Evolutionary conservation across 1,140 invertebrate species (phyloP), one percentile per base, ranked within the genome.

Genomic region (Acromyrmex heyeri): DNA sequence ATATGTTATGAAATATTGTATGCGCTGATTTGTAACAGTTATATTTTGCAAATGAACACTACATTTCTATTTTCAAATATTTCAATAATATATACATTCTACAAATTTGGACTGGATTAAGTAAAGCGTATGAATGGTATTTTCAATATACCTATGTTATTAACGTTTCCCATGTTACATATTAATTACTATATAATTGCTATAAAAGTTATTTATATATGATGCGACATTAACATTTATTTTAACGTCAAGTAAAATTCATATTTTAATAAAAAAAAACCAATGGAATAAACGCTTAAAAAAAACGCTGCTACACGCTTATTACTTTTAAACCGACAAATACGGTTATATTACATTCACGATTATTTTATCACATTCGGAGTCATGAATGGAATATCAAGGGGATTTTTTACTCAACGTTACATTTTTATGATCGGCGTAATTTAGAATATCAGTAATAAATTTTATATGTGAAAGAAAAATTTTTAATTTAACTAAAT

Each of bases 401-500:
- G 5, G 21, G n/a, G 10, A 27, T 44, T 57, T 81, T 81, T 57
- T 21, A 24, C 34, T 6, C 7, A 16, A 21, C 50, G 16, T 14
- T 59, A 70, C 16, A 70, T 59, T 50, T 81, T 70, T 44, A 57
- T 57, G 21, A 57, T 69, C 30, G 50, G 7, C 14, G 12, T 0
- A 81, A 70, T 70, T 57, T 70, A 21, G 21, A 44, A 44, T 27
- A 59, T 16, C 5, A 12, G 30, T 27, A 53, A 81, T 81, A 81
- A 70, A 81, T 81, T 62, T 10, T 16, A 12, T 57, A 16, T n/a
- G 16, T 44, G 55, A 24, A 65, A 79, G 24, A 61, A 55, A 21
- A 69, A 44, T 38, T 34, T n/a, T 70, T 6, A 24, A 44, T 44
- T 44, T 3, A 44, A n/a, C 4, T 57, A 24, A 30, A 30, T 30